These are phyloP conservation scores for Microvelia longipes DNA, from an alignment of 1,140 invertebrate genomes.

Conservation along the genomic window DNA sequence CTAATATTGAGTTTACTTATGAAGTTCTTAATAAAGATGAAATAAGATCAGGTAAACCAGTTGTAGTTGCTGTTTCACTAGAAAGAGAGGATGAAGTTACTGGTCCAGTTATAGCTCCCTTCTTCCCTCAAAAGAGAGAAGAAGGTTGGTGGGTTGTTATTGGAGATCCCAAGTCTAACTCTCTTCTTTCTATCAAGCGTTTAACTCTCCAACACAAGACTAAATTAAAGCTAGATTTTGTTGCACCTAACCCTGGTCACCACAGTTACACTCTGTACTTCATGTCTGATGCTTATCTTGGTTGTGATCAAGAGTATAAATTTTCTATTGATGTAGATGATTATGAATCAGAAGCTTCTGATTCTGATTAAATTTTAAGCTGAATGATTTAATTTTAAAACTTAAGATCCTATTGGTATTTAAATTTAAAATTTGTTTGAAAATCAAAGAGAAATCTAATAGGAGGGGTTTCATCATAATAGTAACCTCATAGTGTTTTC, in stretches of 20 bases:
- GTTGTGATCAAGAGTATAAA: slow-evolving; percentile 93
- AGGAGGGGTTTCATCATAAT: no score
- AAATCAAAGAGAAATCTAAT: no score
- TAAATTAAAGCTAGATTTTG: slow-evolving; percentile 88
- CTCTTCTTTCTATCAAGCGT: slow-evolving; percentile 89
- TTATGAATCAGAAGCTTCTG: slow-evolving; percentile 41
- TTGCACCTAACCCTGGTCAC: slow-evolving; percentile 67
- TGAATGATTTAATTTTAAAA: no score
- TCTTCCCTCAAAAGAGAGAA: slow-evolving; percentile 94
- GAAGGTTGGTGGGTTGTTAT: slow-evolving; percentile 99
- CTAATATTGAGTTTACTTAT: slow-evolving; percentile 93
- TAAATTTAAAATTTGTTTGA: no score
- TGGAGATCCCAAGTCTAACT: slow-evolving; percentile 87
- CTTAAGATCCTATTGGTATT: no score
- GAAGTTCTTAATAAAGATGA: slow-evolving; percentile 73
- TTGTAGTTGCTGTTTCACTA: slow-evolving; percentile 78
- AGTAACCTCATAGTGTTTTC: no score
- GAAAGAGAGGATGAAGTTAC: slow-evolving; percentile 95
- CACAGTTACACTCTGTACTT: slow-evolving; percentile 92
- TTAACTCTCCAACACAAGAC: slow-evolving; percentile 85
- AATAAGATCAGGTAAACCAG: slow-evolving; percentile 60
- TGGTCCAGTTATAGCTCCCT: slow-evolving; percentile 91
- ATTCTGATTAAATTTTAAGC: slow-evolving; percentile 35
- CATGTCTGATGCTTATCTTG: slow-evolving; percentile 97
- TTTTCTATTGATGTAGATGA: slow-evolving; percentile 67